A percentile compares a stretch with the other conserved stretches of the same genome.
phyloP scores from a whole-genome alignment of 2,888 invertebrate species.

The Dascillus cervinus region DNA sequence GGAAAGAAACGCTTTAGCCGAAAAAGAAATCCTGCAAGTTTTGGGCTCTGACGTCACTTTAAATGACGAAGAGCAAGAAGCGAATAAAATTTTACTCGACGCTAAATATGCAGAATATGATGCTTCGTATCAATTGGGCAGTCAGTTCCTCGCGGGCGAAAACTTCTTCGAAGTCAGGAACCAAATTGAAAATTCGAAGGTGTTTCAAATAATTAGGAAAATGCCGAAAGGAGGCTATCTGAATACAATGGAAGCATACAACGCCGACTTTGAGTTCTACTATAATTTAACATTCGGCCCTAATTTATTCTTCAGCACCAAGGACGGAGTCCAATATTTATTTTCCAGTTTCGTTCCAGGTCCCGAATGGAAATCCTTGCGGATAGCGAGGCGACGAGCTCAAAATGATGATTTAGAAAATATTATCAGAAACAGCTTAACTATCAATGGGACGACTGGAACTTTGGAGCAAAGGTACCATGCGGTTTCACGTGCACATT shows the following conservation, averaged over 20 bases:
- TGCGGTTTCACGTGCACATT: not conserved
- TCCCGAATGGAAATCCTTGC: slow-evolving; percentile 35
- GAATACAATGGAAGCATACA: slow-evolving; percentile 56
- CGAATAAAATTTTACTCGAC: slow-evolving; percentile 10
- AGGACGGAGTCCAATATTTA: slow-evolving; percentile 1
- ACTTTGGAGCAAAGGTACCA: not conserved
- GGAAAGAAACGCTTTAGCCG: not conserved
- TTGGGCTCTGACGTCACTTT: not conserved
- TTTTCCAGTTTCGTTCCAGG: slow-evolving; percentile 20
- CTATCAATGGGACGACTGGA: not conserved
- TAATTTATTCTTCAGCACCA: slow-evolving; percentile 41
- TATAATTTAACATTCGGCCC: slow-evolving; percentile 51
- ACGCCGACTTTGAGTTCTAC: slow-evolving; percentile 48
- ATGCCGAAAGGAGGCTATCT: slow-evolving; percentile 69
- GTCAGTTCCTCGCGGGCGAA: slow-evolving; percentile 49
- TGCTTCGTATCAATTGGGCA: no score
- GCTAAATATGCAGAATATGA: slow-evolving; percentile 12
- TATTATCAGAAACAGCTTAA: slow-evolving; percentile 1
- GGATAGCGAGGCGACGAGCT: not conserved
- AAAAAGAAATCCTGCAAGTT: slow-evolving; percentile 1
- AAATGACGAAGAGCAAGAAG: slow-evolving; percentile 9
- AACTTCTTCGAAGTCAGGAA: slow-evolving; percentile 54
- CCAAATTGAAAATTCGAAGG: slow-evolving; percentile 50
- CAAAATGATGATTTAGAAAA: slow-evolving; percentile 4
- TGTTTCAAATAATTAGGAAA: slow-evolving; percentile 53